Evolutionary conservation across 2,888 invertebrate genomes (phyloP), one percentile per base, ranked within the genome.

Genomic region (Seira musarum): DNA sequence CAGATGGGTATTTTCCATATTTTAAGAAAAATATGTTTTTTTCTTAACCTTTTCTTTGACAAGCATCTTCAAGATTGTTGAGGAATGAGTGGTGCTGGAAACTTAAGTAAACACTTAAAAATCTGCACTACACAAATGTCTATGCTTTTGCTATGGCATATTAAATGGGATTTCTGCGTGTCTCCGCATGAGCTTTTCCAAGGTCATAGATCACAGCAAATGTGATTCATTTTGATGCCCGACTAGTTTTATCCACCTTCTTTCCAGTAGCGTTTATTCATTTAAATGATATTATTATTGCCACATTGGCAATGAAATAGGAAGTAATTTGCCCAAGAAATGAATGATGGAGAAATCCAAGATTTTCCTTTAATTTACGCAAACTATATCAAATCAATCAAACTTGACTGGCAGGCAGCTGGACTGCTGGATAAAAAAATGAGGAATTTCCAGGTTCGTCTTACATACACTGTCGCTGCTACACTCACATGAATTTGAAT

Each of bases 251-350:
- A 69, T 49, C 57, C 57, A 35, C 40, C 8, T 67, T 67, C n/a
- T n/a, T 67, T 57, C 69, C 69, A 69, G 53, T 24, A 25, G 3
- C 57, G 24, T 13, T 40, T 40, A n/a, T n/a, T 40, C 6, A 40
- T 40, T 40, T 40, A 40, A 8, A 40, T 40, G 40, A 40, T 40
- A 25, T n/a, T 8, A 8, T 57, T 17, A 69, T 69, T 69, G 57
- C 69, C n/a, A 69, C 57, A 69, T 69, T 57, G 53, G 69, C 19
- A 69, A 30, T 57, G 69, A 69, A 53, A 53, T 57, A 69, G 69
- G 69, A 69, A 69, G 69, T 57, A 69, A 69, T 69, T 24, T 57
- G 67, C 17, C 67, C n/a, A n/a, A n/a, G n/a, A n/a, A n/a, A n/a
- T n/a, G n/a, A n/a, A n/a, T n/a, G n/a, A n/a, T n/a, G n/a, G n/a